phyloP scores from a whole-genome alignment of 1,140 invertebrate species.

The Neoseiulus cucumeris region DNA sequence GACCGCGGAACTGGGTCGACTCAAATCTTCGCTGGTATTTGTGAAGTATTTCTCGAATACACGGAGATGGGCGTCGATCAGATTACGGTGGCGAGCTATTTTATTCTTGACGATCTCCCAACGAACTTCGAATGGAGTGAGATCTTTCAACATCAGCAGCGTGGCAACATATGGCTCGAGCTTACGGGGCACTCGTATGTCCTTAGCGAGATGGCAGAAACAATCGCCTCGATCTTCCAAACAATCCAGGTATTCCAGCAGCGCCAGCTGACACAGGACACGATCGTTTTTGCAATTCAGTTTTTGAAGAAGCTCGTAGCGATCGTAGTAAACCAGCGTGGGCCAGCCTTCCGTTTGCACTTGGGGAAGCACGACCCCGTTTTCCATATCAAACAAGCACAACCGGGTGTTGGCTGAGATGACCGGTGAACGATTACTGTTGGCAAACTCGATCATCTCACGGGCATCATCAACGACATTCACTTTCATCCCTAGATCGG shows the following conservation, averaged over 20 bases:
- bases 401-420: not conserved
- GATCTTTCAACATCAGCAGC: constrained; percentile 2
- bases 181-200: not conserved
- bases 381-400: constrained; percentile 5
- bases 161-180: constrained; percentile 3
- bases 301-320: constrained; percentile 7
- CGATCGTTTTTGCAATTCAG: constrained; percentile 8
- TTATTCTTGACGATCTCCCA: constrained; percentile 10
- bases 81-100: not conserved
- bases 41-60: constrained; percentile 8
- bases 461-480: constrained; percentile 5
- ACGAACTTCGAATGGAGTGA: constrained; percentile 6
- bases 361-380: not conserved
- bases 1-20: not conserved
- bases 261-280: constrained; percentile 10
- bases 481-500: constrained; percentile 2
- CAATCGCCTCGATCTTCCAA: constrained; percentile 7
- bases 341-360: constrained; percentile 1
- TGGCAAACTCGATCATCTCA: constrained; percentile 8
- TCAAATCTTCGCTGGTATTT: not conserved
- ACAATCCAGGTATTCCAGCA: constrained; percentile 7
- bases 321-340: constrained; percentile 1
- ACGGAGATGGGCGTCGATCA: not conserved
- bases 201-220: constrained; percentile 3
- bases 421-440: not conserved